Conservation (phyloP, 2,888 invertebrate genomes). For the Lasiommata megera region DNA sequence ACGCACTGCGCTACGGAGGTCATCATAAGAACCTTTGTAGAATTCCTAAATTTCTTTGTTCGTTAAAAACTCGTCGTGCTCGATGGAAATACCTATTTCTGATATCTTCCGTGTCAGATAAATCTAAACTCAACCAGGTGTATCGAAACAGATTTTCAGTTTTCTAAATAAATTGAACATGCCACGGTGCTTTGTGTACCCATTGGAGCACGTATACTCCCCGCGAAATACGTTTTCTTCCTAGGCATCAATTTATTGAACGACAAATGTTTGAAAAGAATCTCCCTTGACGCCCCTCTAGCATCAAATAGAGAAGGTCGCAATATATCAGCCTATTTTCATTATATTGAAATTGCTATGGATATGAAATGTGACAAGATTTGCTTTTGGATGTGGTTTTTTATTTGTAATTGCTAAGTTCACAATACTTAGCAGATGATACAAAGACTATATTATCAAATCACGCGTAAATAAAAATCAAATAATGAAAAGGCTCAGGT, state of each 20-base stretch:
- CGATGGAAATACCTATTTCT: background rate
- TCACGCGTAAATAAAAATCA: too few relatives aligned
- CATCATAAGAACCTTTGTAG: too few relatives aligned
- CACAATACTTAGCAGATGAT: too few relatives aligned
- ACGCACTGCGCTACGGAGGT: too few relatives aligned
- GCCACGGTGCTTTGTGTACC: conserved; percentile 11
- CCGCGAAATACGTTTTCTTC: conserved; percentile 14
- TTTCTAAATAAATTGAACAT: conserved; percentile 20
- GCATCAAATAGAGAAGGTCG: background rate
- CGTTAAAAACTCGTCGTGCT: background rate
- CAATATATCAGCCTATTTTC: conserved; percentile 13
- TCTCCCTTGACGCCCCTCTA: background rate
- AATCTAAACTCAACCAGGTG: background rate
- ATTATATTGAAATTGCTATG: conserved; percentile 10
- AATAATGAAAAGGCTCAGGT: too few relatives aligned
- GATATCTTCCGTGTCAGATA: background rate
- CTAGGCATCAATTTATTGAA: conserved; percentile 16
- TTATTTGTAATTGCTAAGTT: background rate
- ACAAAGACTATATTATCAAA: too few relatives aligned
- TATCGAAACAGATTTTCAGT: conserved; percentile 3
- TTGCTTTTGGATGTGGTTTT: background rate
- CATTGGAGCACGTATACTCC: conserved; percentile 12
- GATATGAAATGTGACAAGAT: conserved; percentile 1
- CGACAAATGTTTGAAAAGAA: conserved; percentile 16
- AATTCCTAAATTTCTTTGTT: too few relatives aligned